Evolutionary conservation across 2,113 vertebrate genomes (phyloP), one percentile per base, ranked within the genome.

Genomic region (Thryonomys swinderianus): DNA sequence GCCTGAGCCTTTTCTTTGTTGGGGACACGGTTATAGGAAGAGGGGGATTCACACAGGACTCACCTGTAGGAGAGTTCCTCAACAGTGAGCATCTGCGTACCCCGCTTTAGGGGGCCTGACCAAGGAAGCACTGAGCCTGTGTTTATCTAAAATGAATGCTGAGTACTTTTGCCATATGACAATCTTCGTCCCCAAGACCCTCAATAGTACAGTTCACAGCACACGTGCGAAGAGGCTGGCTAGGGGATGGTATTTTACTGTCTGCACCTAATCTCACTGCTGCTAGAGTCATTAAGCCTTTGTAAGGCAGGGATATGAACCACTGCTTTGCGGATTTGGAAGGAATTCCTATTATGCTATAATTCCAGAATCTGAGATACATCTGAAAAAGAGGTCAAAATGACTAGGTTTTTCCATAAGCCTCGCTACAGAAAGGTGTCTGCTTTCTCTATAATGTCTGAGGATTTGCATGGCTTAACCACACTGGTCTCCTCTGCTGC

Each of bases 291-390:
- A 96, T 97, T 95, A 96, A 93, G 94, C 21, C 91, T 95, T 96
- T 93, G 9, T 0, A 95, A 96, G 96, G 93, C 96, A 97, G 95
- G 97, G 71, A 94, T 67, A 40, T 0, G 55, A 96, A 97, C 96
- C 94, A 88, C 67, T 90, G 96, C 97, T 94, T 76, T 97, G 95
- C 95, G 97, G 97, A 98, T 98, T 98, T 98, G 98, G 97, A 98
- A 98, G 97, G 97, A 96, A 97, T 98, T 98, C 95, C 88, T 98
- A 97, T 98, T 97, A 98, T 98, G 97, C 96, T 98, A 85, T 97
- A 98, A 97, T 98, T 97, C 97, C 98, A 98, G 97, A 98, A 97
- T 95, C 96, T 97, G 97, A 94, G 96, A 92, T 97, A 96, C 98
- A 97, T 97, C 96, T 98, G 97, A 98, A 96, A 98, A 98, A 97